Percentiles rank a stretch among this genome's conserved stretches.
Evolutionary conservation across 2,113 vertebrate genomes (phyloP).

Genomic region (Pyxicephalus adspersus): DNA sequence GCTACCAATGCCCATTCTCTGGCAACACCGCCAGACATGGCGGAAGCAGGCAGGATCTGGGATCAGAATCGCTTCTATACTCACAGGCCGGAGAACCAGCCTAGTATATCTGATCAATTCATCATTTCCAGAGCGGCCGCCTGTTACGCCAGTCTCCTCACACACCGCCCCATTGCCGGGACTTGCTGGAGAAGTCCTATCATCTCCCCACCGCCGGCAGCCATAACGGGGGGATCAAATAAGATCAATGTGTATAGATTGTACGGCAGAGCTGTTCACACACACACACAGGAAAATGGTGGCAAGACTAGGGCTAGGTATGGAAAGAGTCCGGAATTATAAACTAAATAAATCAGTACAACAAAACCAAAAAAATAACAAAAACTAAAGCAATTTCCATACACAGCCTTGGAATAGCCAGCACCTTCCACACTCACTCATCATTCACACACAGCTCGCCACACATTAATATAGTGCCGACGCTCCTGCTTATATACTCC

Average conservation of each 20-base stretch:
- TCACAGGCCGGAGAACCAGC: neutral
- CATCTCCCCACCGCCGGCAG: neutral
- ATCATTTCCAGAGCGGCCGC: conserved; percentile 19
- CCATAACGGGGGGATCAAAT: conserved; percentile 23
- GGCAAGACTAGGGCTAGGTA: too few relatives aligned
- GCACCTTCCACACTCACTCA: neutral
- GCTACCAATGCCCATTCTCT: too few relatives aligned
- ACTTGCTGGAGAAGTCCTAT: conserved; percentile 2
- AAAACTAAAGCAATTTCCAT: too few relatives aligned
- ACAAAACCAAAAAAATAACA: too few relatives aligned
- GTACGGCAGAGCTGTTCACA: neutral
- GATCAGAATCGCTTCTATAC: conserved; percentile 53
- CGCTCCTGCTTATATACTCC: neutral
- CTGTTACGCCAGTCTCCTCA: neutral
- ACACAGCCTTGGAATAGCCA: too few relatives aligned
- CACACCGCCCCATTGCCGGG: conserved; percentile 9
- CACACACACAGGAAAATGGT: neutral
- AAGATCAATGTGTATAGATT: conserved; percentile 44
- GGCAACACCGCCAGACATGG: too few relatives aligned
- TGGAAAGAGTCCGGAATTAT: too few relatives aligned
- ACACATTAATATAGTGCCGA: too few relatives aligned
- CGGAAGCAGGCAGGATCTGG: neutral
- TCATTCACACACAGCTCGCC: neutral
- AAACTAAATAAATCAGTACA: too few relatives aligned
- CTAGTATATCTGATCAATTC: conserved; percentile 54